Evolutionary conservation across 1,140 invertebrate genomes (phyloP), one percentile per base, ranked within the genome.

Genomic region (Protaetia brevitarsis): DNA sequence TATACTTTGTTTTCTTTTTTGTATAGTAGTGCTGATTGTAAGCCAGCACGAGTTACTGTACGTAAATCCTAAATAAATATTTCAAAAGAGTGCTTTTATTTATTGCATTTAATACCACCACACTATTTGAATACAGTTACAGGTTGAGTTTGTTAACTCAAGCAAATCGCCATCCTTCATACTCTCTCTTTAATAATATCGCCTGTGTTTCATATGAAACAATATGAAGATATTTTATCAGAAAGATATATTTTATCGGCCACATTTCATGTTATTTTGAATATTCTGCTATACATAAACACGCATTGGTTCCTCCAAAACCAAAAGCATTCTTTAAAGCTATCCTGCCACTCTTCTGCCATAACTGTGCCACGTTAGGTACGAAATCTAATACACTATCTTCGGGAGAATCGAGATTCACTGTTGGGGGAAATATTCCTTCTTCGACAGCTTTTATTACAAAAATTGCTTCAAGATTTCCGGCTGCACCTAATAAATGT

Each of bases 301-400:
- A 89, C 29, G 94, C 94, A 85, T 99, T 99, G 16, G 96, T 98
- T 29, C 97, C 97, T 63, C 97, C 97, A 87, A 99, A 99, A 3
- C 97, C 97, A 86, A 99, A 99, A 10, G 96, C 96, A 82, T 99
- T 99, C 80, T 96, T 97, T 41, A 99, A 78, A n/a, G 94, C 95
- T 70, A 95, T 82, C 75, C 89, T 84, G 73, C 69, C 77, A n/a
- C 65, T n/a, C 29, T 76, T 66, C 26, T 74, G 71, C 92, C 93
- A 95, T 58, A 79, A 73, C 74, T 82, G 78, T 68, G 82, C 79
- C 21, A 73, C 72, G 63, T 87, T 85, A 11, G 84, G 79, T n/a
- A 93, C 88, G 82, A 90, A 89, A 76, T 90, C 88, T 36, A 96
- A 81, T n/a, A 83, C 80, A 73, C 85, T 85, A 70, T 88, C 86